Percentiles rank a stretch among this genome's conserved stretches.
Conservation (phyloP, 2,888 invertebrate species). For the Apotomis betuletana region DNA sequence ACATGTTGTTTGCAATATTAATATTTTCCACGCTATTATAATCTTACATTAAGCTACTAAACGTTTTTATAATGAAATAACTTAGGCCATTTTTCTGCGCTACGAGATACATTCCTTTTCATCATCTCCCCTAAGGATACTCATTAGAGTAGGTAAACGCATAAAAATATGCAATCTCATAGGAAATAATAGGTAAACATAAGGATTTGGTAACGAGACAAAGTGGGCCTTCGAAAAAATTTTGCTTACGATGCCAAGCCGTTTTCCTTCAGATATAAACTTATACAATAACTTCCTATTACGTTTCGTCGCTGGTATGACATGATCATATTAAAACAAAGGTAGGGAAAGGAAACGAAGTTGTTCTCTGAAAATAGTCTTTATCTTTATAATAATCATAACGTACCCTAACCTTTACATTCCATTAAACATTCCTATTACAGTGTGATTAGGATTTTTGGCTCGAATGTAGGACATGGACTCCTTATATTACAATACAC, state of each 20-base stretch:
- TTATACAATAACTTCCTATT: conserved; percentile 25
- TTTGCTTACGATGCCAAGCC: conserved; percentile 4
- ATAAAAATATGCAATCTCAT: no score
- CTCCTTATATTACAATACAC: neutral
- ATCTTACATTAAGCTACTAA: neutral
- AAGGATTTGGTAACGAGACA: neutral
- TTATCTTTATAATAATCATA: conserved; percentile 26
- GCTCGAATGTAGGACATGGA: neutral
- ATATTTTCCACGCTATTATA: neutral
- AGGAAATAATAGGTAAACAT: neutral
- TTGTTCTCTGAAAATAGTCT: conserved; percentile 34
- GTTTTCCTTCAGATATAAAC: conserved; percentile 15
- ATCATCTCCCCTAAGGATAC: neutral
- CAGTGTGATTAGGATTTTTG: conserved; percentile 11
- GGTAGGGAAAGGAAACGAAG: conserved; percentile 40
- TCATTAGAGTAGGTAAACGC: no score
- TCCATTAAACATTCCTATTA: conserved; percentile 27
- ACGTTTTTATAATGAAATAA: conserved; percentile 13
- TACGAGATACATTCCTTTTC: neutral
- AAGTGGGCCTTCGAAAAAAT: neutral
- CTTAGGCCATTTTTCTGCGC: neutral
- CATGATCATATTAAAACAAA: conserved; percentile 44
- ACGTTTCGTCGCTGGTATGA: conserved; percentile 30
- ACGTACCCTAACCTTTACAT: conserved; percentile 17
- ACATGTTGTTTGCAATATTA: neutral